A percentile compares a stretch with the other conserved stretches of the same genome.
Evolutionary conservation across 2,113 vertebrate genomes (phyloP).

Genomic region (Prionailurus bengalensis): DNA sequence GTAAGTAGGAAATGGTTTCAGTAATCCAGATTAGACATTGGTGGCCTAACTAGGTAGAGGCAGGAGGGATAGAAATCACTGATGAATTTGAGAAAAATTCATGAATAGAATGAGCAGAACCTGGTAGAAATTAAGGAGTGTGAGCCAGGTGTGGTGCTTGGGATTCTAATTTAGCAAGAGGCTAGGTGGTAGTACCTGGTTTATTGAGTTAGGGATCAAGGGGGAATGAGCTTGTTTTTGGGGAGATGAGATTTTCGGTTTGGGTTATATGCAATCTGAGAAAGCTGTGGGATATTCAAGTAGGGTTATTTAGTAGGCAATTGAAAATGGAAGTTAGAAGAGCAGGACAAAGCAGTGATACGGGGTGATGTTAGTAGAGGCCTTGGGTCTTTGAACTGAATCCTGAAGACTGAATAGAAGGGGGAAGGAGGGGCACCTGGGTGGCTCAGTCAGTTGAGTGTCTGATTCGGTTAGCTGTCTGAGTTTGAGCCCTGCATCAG

Average conservation of each 20-base stretch:
- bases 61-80: background rate
- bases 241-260: background rate
- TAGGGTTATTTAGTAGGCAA: background rate
- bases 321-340: background rate
- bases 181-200: background rate
- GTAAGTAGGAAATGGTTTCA: conserved; percentile 14
- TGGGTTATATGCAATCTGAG: background rate
- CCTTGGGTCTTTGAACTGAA: background rate
- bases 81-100: conserved; percentile 36
- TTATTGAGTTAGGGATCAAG: background rate
- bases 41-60: background rate
- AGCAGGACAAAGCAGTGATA: background rate
- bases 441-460: too few relatives aligned
- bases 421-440: background rate
- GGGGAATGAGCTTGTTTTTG: background rate
- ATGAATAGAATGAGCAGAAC: background rate
- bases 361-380: background rate
- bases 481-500: too few relatives aligned
- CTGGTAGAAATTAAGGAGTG: background rate
- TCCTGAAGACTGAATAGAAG: background rate
- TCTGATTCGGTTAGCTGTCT: too few relatives aligned
- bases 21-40: background rate
- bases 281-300: background rate
- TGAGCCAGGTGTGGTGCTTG: background rate
- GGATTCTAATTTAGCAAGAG: background rate